Base-by-base conservation (phyloP, 2,113 vertebrate species). In the Menura novaehollandiae region DNA sequence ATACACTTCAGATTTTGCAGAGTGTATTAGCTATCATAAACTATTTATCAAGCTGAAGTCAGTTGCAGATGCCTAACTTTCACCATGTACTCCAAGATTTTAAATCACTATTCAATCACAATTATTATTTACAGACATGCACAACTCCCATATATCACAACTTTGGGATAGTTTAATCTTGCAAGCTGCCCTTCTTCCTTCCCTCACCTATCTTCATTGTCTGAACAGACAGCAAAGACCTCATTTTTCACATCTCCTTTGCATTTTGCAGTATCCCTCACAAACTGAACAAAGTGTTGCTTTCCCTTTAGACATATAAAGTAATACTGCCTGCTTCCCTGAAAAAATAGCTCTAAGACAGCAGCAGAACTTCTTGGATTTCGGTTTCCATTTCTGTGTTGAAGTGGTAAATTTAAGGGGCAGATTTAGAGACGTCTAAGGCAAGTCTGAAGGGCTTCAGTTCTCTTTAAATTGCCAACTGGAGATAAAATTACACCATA, bases 401-500 rank as follows among this genome's bases (percentile, higher is more conserved):
- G 12, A 28, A 72, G 24, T 2, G 3, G 28, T 28, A 88, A 51
- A 85, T 59, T 79, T 64, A 24, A 76, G 55, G 64, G 13, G 30
- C 3, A 58, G 35, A 32, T 37, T 55, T 15, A 56, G 43, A 77
- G 15, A 23, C 0, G 0, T 8, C 23, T 35, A 75, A 66, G 14
- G 27, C 24, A 56, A 85, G 22, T 23, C 37, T 47, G 44, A 77
- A 55, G 37, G 55, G 44, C 27, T 87, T 81, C 56, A 46, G 9
- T 30, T 75, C 23, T 51, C 47, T 28, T 51, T 32, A 49, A 75
- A 82, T 44, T 68, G 41, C 7, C 60, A 75, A 22, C 0, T 53
- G 13, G 18, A 79, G 17, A 47, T 11, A 89, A 89, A 91, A 90
- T 17, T 9, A 81, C 24, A 62, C 10, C 13, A 46, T 0, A 49